Evolutionary conservation across 2,797 vertebrate genomes (phyloP), one percentile per base, ranked within the genome.

Genomic region (Rhodeus uyekii): DNA sequence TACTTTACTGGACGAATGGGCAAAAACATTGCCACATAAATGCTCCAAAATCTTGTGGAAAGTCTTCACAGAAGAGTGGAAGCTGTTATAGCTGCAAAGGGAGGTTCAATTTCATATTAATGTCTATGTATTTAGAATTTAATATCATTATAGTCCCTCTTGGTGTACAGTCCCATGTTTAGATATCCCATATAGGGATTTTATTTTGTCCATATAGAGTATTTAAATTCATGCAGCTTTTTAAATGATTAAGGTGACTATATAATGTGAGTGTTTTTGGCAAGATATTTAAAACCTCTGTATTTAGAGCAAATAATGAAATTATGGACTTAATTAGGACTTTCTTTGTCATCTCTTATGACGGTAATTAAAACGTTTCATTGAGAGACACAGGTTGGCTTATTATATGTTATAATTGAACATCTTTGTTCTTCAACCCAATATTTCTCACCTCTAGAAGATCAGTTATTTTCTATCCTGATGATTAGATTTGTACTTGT

Each of bases 401-500:
- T 58, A 29, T 60, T 42, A 29, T 39, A 14, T 63, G 27, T 44
- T 7, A 13, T 29, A 63, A 76, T 44, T 63, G 29, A 50, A 48
- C 0, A 0, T 34, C 18, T 32, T 48, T 71, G 24, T 48, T 55
- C 39, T 39, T 67, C 58, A 77, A n/a, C 65, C 39, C 71, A 72
- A 16, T 60, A 60, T 8, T 16, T 29, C 58, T 60, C 65, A 80
- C n/a, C 55, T 65, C 67, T 68, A 34, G 27, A 44, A 8, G 10
- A 39, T 27, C 5, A 6, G 3, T 73, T 82, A 38, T 38, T 71
- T 71, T 71, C 69, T 76, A 18, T 46, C 29, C 50, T 89, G 80
- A 91, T 93, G 85, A 83, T 87, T 92, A 87, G 89, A 38, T 7
- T 63, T 39, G 42, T 69, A 85, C 84, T 87, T 88, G 83, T 87